Percentiles rank a stretch among this genome's conserved stretches.
Conservation (phyloP, 2,113 vertebrate genomes). For the Actenoides hombroni region DNA sequence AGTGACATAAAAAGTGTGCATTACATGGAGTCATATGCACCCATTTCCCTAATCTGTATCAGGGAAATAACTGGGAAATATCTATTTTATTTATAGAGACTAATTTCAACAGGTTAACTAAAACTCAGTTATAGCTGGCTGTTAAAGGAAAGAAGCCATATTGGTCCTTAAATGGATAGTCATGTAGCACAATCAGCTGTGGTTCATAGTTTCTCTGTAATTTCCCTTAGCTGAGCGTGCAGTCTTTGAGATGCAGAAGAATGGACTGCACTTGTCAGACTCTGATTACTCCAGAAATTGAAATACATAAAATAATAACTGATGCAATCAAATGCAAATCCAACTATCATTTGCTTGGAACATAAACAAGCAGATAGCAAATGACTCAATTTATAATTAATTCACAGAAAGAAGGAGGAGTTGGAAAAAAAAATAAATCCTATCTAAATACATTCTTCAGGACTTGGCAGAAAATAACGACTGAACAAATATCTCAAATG, state of each 20-base stretch:
- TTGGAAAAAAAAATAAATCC: neutral
- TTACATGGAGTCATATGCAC: neutral
- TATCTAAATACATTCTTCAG: constrained; percentile 5
- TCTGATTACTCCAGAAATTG: constrained; percentile 21
- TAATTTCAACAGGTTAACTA: neutral
- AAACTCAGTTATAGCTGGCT: neutral
- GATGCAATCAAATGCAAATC: constrained; percentile 27
- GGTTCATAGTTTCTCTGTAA: neutral
- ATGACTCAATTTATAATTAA: constrained; percentile 41
- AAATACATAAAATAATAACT: constrained; percentile 44
- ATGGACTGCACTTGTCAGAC: constrained; percentile 32
- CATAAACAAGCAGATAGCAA: constrained; percentile 29
- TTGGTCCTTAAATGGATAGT: neutral
- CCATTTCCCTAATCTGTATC: neutral
- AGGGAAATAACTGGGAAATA: neutral
- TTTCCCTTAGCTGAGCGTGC: neutral
- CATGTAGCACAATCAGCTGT: neutral
- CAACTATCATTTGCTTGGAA: constrained; percentile 17
- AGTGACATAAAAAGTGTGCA: neutral
- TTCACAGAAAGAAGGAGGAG: neutral
- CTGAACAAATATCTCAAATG: constrained; percentile 38
- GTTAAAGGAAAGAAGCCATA: neutral
- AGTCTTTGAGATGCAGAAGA: neutral
- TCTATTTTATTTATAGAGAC: neutral
- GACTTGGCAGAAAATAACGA: constrained; percentile 22